Evolutionary conservation across 1,140 invertebrate species (phyloP), one percentile per base, ranked within the genome.

Genomic region (Zaprionus gabonicus): DNA sequence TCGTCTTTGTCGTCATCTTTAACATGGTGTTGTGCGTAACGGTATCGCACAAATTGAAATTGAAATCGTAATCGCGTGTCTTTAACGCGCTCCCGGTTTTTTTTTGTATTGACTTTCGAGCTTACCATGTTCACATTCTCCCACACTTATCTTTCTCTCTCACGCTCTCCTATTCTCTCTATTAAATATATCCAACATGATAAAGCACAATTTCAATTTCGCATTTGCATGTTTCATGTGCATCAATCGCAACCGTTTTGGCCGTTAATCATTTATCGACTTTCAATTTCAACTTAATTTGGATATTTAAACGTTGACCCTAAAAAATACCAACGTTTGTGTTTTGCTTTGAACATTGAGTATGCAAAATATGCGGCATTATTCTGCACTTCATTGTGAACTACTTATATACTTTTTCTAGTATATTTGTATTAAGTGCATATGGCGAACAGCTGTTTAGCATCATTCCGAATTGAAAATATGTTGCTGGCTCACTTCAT

Each of bases 391-490:
- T 17, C n/a, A 46, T 41, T 41, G 38, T 41, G 15, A 46, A 46
- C 41, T 20, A 46, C n/a, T 46, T 9, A 17, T 41, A 41, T 41
- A 41, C n/a, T 46, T n/a, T 17, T 7, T 51, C 20, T 51, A 23
- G 46, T 51, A 46, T 46, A 51, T 46, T 46, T n/a, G n/a, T 17
- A 1, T 36, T 17, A 46, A n/a, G 49, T 41, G 23, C 51, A 74
- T 74, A 13, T 75, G 59, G 59, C 41, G n/a, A 53, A 71, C 72
- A 75, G 72, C 72, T 75, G 72, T 64, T 75, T 27, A 31, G 41
- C 51, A 75, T 70, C 41, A 64, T 58, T 44, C 31, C 31, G 1
- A 28, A 25, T 53, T 71, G 46, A 59, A 59, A 57, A 64, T 46
- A 68, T 68, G 65, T 68, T 73, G 71, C 71, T 60, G n/a, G 67